Evolutionary conservation across 2,113 vertebrate genomes (phyloP).

Genomic region (Podiceps cristatus): DNA sequence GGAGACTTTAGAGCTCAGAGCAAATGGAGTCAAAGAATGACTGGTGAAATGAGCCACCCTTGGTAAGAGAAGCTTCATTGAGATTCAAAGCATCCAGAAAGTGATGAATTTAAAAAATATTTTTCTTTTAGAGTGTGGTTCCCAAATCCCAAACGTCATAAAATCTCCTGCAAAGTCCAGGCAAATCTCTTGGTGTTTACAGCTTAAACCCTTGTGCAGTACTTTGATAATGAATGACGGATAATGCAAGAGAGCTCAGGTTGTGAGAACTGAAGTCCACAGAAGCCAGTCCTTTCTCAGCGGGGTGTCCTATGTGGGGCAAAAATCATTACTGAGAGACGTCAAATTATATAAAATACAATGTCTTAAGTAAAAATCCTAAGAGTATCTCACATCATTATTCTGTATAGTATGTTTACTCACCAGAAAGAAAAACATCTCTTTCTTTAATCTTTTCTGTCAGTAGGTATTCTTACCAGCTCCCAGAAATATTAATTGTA

Average conservation of each 20-base stretch:
- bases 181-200: conserved; percentile 2
- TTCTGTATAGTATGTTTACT: not conserved
- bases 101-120: not conserved
- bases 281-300: not conserved
- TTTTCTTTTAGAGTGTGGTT: not conserved
- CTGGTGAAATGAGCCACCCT: not conserved
- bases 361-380: not conserved
- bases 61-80: not conserved
- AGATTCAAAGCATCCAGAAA: not conserved
- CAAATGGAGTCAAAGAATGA: not conserved
- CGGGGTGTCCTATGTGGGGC: accelerated
- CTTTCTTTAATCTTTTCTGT: not conserved
- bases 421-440: not conserved
- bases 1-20: not conserved
- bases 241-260: not conserved
- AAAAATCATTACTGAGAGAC: not conserved
- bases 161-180: conserved; percentile 33
- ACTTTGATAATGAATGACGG: not conserved
- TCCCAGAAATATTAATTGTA: not conserved
- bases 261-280: not conserved
- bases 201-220: conserved; percentile 2
- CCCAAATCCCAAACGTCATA: not conserved
- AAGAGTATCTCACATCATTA: not conserved
- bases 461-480: not conserved
- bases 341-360: not conserved